Evolutionary conservation across 2,113 vertebrate species (phyloP).

Genomic region (Myrmecophaga tridactyla): DNA sequence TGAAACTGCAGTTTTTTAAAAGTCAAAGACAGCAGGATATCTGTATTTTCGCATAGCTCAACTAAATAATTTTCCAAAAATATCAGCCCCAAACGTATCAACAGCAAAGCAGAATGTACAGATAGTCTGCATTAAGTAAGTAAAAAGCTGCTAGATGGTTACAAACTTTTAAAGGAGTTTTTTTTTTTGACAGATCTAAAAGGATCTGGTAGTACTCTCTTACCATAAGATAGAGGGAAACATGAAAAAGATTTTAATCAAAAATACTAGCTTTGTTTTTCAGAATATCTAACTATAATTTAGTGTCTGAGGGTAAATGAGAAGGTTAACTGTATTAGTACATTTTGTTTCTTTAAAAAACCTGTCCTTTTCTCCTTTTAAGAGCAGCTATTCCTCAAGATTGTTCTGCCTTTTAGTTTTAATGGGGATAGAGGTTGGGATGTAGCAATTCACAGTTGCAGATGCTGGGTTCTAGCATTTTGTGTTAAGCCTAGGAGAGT

Average conservation of each 20-base stretch:
- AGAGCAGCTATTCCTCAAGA: accelerated
- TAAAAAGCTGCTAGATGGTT: background rate
- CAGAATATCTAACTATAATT: background rate
- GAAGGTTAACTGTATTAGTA: background rate
- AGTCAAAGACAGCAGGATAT: background rate
- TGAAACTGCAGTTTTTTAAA: background rate
- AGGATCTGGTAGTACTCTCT: background rate
- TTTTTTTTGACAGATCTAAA: background rate
- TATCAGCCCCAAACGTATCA: background rate
- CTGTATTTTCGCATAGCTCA: background rate
- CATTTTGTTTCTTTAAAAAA: background rate
- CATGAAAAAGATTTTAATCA: background rate
- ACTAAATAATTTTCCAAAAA: background rate
- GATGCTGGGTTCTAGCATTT: background rate
- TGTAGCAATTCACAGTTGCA: accelerated
- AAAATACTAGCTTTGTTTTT: background rate
- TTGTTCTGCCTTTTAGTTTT: too few relatives aligned
- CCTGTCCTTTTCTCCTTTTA: too few relatives aligned
- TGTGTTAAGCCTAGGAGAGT: too few relatives aligned
- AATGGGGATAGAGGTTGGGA: background rate
- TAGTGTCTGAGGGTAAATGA: background rate
- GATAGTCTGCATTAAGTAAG: background rate
- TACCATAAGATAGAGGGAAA: background rate
- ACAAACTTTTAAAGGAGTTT: background rate
- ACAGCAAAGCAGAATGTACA: background rate